Base-by-base conservation (phyloP, 2,113 vertebrate genomes). In the Meles meles region DNA sequence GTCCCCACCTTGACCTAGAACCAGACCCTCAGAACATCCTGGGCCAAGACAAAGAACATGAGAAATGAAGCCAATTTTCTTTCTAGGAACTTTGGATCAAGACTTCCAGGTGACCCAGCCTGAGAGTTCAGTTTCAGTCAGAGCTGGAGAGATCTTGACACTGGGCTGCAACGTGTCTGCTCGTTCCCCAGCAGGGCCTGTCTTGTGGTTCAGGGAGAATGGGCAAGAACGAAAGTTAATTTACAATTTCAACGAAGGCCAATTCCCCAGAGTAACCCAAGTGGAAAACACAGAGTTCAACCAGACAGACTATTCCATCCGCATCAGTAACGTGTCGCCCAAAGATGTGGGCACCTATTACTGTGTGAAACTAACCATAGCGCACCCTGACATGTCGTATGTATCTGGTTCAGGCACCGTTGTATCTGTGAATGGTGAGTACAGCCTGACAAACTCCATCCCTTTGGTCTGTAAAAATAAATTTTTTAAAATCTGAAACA, bases 341-440 rank as follows among this genome's bases (percentile, higher is more conserved):
- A 74, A 92, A 61, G 92, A 97, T n/a, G 17, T 10, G 3, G 96
- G 94, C 25, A 96, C n/a, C 47, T 97, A 97, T 27, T 96, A 59
- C 86, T 95, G 90, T 57, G 96, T 95, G 71, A 97, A 96, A 67
- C 84, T 94, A 83, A 72, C 1, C 14, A 67, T 8, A 49, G 39
- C 27, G 18, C 0, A 0, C n/a, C 76, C 44, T 63, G 83, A 96
- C 1, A 47, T 6, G 42, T 86, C 67, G 21, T 20, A 39, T 7
- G 18, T 1, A 29, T 74, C 84, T 31, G 93, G 96, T 42, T 0
- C 25, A 14, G 95, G 95, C 81, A 97, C 96, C 0, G 27, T 10
- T 5, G 80, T 96, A 5, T 71, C 44, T 7, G 93, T 96, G 42
- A 84, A 20, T 13, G 93, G 89, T 92, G 81, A 92, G 83, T 88